Evolutionary conservation across 2,888 invertebrate species (phyloP).

Genomic region (Vandiemenella viatica): DNA sequence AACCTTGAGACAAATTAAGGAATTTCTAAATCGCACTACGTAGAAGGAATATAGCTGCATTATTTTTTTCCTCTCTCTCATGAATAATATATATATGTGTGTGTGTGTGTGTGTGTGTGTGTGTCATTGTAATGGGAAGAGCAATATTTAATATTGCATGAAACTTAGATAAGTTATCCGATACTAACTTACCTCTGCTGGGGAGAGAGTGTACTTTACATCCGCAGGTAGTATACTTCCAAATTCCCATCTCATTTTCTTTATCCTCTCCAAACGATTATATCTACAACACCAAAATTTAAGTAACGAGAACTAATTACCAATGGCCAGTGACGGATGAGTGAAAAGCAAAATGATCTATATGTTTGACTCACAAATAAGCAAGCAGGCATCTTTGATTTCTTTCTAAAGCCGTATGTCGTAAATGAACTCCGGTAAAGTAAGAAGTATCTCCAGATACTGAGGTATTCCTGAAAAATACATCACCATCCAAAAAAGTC

Average conservation of each 20-base stretch:
- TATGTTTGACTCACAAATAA: constrained; percentile 36
- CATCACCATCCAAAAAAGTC: not conserved
- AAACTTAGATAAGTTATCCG: no score
- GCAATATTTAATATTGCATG: no score
- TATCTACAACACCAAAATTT: constrained; percentile 30
- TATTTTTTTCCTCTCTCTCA: no score
- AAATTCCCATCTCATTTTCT: constrained; percentile 88
- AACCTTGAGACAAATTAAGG: no score
- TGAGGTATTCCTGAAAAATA: constrained; percentile 33
- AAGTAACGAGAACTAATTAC: not conserved
- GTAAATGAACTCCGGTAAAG: constrained; percentile 64
- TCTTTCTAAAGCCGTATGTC: constrained; percentile 73
- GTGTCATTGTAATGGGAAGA: no score
- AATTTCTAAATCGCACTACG: no score
- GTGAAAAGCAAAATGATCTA: not conserved
- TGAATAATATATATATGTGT: no score
- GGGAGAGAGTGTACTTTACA: constrained; percentile 57
- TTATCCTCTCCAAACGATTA: constrained; percentile 63
- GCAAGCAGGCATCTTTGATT: constrained; percentile 80
- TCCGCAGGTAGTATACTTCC: constrained; percentile 82
- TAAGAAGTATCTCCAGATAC: constrained; percentile 29
- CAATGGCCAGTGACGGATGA: no score
- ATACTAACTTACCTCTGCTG: constrained; percentile 58
- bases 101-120: no score
- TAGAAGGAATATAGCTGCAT: no score